These are phyloP conservation scores for Drosophila melanogaster DNA, from an alignment of 1,140 invertebrate species.

Conservation along the genomic window DNA sequence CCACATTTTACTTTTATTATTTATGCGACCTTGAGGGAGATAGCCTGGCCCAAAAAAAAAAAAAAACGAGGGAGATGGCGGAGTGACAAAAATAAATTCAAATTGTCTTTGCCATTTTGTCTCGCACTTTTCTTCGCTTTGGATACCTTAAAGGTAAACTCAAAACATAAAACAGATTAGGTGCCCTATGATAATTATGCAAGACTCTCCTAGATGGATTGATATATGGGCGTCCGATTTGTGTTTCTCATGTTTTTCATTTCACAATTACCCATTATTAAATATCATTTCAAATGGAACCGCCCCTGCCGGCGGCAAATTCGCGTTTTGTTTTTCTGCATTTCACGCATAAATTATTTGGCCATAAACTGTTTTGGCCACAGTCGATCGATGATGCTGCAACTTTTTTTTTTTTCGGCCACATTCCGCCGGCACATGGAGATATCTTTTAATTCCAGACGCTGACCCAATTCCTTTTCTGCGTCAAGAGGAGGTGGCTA, in stretches of 20 bases:
- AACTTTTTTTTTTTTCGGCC: slow-evolving; percentile 54
- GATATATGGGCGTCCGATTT: slow-evolving; percentile 49
- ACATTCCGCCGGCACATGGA: slow-evolving; percentile 26
- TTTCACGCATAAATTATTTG: slow-evolving; percentile 74
- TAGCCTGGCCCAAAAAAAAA: slow-evolving; percentile 12
- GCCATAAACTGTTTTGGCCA: slow-evolving; percentile 43
- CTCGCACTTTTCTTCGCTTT: slow-evolving; percentile 45
- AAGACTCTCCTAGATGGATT: slow-evolving; percentile 45
- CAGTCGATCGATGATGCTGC: slow-evolving; percentile 62
- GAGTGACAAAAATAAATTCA: slow-evolving; percentile 60
- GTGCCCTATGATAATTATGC: slow-evolving; percentile 56
- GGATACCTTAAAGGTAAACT: neutral
- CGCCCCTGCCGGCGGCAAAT: slow-evolving; percentile 40
- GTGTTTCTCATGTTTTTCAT: slow-evolving; percentile 60
- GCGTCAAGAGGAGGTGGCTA: slow-evolving; percentile 36
- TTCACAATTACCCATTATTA: slow-evolving; percentile 76
- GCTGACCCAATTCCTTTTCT: slow-evolving; percentile 30
- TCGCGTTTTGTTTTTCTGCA: slow-evolving; percentile 67
- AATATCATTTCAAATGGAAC: slow-evolving; percentile 74
- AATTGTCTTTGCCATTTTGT: slow-evolving; percentile 62
- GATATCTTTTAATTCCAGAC: slow-evolving; percentile 21
- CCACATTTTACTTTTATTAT: slow-evolving; percentile 61
- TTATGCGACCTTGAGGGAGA: slow-evolving; percentile 70
- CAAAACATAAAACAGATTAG: slow-evolving; percentile 19
- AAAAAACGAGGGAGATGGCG: slow-evolving; percentile 1